These are phyloP conservation scores for Panagrolaimus sp. DNA, from an alignment of 1,140 invertebrate species.

Conservation along the genomic window DNA sequence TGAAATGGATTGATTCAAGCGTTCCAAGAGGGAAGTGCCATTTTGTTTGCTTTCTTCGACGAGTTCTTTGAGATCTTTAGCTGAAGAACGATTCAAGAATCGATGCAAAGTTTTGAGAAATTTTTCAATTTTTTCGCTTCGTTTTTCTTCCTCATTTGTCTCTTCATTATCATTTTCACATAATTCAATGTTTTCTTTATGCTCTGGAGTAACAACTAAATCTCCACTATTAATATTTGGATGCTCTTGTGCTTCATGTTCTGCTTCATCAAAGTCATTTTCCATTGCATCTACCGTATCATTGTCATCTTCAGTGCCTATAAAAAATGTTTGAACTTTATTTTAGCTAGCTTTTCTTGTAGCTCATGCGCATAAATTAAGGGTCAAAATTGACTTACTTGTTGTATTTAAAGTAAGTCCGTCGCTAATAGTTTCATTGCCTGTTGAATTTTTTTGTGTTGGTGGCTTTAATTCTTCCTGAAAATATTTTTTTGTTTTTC, in stretches of 20 bases:
- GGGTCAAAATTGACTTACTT: not conserved
- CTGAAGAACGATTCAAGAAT: conserved; percentile 2
- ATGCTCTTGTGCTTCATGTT: conserved; percentile 15
- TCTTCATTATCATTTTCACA: conserved; percentile 14
- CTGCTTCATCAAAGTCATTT: conserved; percentile 21
- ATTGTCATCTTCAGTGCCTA: conserved; percentile 4
- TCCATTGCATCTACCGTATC: conserved; percentile 16
- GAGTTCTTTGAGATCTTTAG: not conserved
- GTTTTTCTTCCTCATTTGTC: not conserved
- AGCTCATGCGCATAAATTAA: not conserved
- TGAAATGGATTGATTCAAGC: not conserved
- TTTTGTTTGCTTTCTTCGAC: conserved; percentile 4
- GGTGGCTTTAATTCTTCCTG: not conserved
- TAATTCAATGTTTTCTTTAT: conserved; percentile 11
- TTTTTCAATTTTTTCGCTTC: conserved; percentile 1
- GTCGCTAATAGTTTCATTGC: not conserved
- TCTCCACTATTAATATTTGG: conserved; percentile 25
- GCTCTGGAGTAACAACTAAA: conserved; percentile 16
- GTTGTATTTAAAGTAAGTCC: not conserved
- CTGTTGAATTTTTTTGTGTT: not conserved
- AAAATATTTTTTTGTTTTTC: no score
- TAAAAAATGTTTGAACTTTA: not conserved
- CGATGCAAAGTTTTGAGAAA: conserved; percentile 7
- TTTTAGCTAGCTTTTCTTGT: not conserved
- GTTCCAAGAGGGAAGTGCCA: not conserved